These are phyloP conservation scores for Bombus sylvicola DNA, from an alignment of 1,140 invertebrate species.

Conservation along the genomic window DNA sequence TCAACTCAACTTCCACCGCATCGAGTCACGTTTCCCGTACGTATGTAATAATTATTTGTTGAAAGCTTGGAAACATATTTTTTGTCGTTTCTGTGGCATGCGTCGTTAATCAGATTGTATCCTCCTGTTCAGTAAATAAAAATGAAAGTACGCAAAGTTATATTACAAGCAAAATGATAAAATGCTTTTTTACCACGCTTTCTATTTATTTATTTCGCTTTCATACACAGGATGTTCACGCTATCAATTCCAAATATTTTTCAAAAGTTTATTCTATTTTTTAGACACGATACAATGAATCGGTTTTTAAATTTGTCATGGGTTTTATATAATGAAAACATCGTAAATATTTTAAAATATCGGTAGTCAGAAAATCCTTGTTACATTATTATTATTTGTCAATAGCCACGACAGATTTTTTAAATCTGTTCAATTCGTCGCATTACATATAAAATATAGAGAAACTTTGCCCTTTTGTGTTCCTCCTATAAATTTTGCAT, in stretches of 20 bases:
- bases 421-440: not conserved
- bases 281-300: not conserved
- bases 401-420: not conserved
- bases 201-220: not conserved
- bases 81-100: not conserved
- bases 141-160: not conserved
- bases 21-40: not conserved
- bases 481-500: too few relatives aligned
- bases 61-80: not conserved
- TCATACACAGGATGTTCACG: not conserved
- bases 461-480: not conserved
- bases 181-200: not conserved
- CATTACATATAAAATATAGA: not conserved
- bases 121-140: too few relatives aligned
- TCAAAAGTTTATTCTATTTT: not conserved
- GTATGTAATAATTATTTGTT: conserved; percentile 3
- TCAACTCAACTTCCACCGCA: not conserved
- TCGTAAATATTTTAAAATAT: not conserved
- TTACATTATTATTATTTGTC: not conserved
- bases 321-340: not conserved
- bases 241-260: not conserved
- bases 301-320: not conserved
- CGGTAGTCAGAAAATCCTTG: not conserved
- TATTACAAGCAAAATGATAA: not conserved
- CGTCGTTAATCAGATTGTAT: not conserved